A percentile compares a stretch with the other conserved stretches of the same genome.
Evolutionary conservation across 2,888 invertebrate genomes (phyloP).

Genomic region (Himalopsyche japonica): DNA sequence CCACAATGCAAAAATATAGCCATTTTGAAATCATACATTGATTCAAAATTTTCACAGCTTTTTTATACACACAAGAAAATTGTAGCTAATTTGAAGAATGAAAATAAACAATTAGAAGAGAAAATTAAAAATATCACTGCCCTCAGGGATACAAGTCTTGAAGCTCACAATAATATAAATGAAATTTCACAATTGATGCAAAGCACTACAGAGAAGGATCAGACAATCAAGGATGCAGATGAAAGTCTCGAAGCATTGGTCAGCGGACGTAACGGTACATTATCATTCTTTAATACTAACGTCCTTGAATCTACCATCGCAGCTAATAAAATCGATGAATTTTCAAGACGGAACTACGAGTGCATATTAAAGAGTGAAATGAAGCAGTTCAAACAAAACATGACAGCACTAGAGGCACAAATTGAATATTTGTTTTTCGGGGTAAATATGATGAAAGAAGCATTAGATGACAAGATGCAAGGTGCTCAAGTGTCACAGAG

Average conservation of each 20-base stretch:
- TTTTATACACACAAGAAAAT: background rate
- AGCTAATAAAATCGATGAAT: conserved; percentile 2
- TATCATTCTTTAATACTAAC: background rate
- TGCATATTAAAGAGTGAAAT: conserved; percentile 1
- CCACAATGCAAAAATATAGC: background rate
- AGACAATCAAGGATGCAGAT: background rate
- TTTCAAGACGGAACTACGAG: conserved; percentile 2
- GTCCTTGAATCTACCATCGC: background rate
- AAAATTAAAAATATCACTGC: background rate
- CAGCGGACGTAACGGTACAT: background rate
- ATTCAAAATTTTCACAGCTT: background rate
- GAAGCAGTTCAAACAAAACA: background rate
- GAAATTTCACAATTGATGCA: background rate
- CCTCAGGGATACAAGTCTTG: background rate
- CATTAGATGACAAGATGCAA: background rate
- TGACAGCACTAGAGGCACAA: background rate
- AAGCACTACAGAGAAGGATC: background rate
- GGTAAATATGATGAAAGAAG: background rate
- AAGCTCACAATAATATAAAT: background rate
- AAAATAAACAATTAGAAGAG: background rate
- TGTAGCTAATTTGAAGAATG: background rate
- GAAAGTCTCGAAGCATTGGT: background rate
- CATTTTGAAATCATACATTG: background rate
- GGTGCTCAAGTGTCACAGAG: background rate
- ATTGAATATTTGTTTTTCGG: background rate